Percentiles rank a stretch among this genome's conserved stretches.
Evolutionary conservation across 2,888 invertebrate species (phyloP).

Genomic region (Xestia xanthographa): DNA sequence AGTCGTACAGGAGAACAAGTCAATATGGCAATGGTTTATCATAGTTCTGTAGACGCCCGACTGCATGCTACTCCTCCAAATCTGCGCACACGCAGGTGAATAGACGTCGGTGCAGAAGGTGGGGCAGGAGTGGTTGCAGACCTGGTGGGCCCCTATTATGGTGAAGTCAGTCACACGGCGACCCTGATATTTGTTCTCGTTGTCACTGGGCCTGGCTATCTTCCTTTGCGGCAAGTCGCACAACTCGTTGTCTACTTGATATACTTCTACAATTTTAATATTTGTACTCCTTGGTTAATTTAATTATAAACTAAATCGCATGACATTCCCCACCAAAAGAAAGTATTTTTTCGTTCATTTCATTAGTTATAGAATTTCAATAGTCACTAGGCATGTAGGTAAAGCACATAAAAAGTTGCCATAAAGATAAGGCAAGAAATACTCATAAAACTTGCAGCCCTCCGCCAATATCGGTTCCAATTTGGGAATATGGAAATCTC

Average conservation of each 20-base stretch:
- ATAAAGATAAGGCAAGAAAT: constrained; percentile 15
- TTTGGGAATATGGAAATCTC: constrained; percentile 42
- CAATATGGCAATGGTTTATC: constrained; percentile 87
- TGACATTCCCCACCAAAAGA: background rate
- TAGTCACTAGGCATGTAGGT: background rate
- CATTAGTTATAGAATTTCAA: background rate
- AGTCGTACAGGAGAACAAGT: constrained; percentile 81
- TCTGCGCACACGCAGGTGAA: constrained; percentile 82
- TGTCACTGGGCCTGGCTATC: background rate
- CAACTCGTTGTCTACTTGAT: constrained; percentile 68
- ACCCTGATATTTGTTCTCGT: constrained; percentile 24
- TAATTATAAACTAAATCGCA: background rate
- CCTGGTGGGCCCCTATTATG: constrained; percentile 81
- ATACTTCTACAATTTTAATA: constrained; percentile 70
- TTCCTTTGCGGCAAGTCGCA: constrained; percentile 66
- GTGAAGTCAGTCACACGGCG: constrained; percentile 78
- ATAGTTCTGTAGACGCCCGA: constrained; percentile 71
- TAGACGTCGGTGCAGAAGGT: constrained; percentile 83
- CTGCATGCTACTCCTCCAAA: constrained; percentile 71
- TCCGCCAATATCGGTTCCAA: constrained; percentile 46
- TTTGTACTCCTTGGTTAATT: background rate
- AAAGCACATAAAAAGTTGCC: background rate
- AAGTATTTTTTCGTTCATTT: background rate
- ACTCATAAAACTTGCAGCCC: constrained; percentile 28
- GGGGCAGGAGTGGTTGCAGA: constrained; percentile 86